Evolutionary conservation across 2,113 vertebrate species (phyloP), one percentile per base, ranked within the genome.

Genomic region (Coregonus clupeaformis): DNA sequence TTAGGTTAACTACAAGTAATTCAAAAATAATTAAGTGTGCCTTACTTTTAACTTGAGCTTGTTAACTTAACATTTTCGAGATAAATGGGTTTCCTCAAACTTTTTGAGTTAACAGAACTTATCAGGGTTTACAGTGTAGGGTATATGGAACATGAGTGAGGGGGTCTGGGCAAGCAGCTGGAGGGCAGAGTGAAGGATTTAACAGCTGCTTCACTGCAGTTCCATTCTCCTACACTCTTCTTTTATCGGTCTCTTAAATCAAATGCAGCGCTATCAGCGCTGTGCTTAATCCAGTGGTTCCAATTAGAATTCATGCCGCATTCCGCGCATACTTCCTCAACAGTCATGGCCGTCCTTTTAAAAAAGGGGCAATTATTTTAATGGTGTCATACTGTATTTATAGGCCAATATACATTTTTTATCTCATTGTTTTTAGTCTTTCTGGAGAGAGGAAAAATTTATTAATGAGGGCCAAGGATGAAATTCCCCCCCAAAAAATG

Each of bases 241-340:
- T 71, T 75, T 78, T 76, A 63, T 73, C 71, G 68, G 62, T 1
- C 72, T 30, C 16, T 71, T 75, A 77, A 83, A 79, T 84, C 57
- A 77, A 75, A 81, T 3, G 55, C 76, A 27, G 59, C 62, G 32
- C 75, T 76, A 70, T 69, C 77, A 64, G 70, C 52, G n/a, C 36
- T 69, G 52, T 65, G 52, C 73, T 49, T 63, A 22, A 74, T 76
- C n/a, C n/a, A n/a, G 16, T 59, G 49, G 24, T 69, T 36, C 72
- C 52, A 72, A 77, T 77, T 71, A 66, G 60, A 71, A 77, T 65
- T 71, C 75, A 66, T 13, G 18, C 52, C 47, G 68, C 45, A 64
- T 77, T 66, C 22, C 27, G 20, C 24, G 36, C 29, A 64, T 20
- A 59, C 62, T 72, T 71, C 63, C 62, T 66, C 62, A 71, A 71